Conservation (phyloP, 2,888 invertebrate genomes). For the Acrocyrtus sp. region DNA sequence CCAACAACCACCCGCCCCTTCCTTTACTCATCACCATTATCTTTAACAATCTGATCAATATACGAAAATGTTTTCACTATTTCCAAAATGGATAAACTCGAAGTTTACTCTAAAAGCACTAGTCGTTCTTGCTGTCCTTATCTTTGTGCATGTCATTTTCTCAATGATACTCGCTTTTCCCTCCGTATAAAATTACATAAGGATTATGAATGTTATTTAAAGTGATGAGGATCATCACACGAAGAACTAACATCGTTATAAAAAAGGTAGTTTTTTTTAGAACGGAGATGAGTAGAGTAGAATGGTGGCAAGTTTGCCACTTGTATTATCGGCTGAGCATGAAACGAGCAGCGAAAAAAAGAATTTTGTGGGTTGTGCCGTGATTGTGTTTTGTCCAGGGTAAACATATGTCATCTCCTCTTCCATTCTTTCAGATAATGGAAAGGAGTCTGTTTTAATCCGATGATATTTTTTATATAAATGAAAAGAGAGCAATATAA, state of each 20-base stretch:
- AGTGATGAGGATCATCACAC: conserved; percentile 32
- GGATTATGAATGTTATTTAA: conserved; percentile 45
- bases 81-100: no score
- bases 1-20: no score
- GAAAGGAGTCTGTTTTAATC: no score
- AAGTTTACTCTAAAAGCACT: neutral
- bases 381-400: conserved; percentile 7
- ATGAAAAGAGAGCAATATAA: conserved; percentile 9
- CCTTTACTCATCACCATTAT: neutral
- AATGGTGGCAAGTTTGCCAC: conserved; percentile 18
- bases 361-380: conserved; percentile 29
- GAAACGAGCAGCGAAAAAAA: conserved; percentile 31
- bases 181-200: conserved; percentile 25
- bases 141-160: conserved; percentile 19
- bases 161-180: conserved; percentile 25
- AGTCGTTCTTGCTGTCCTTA: conserved; percentile 2
- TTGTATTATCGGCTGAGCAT: conserved; percentile 40
- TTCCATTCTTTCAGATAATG: neutral
- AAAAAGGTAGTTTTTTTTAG: neutral
- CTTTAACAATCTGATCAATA: neutral
- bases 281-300: conserved; percentile 3
- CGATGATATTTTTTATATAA: conserved; percentile 16
- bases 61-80: no score
- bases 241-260: conserved; percentile 1
- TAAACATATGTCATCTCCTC: conserved; percentile 42